Conservation (phyloP, 2,797 vertebrate genomes). For the Alfaro cultratus region DNA sequence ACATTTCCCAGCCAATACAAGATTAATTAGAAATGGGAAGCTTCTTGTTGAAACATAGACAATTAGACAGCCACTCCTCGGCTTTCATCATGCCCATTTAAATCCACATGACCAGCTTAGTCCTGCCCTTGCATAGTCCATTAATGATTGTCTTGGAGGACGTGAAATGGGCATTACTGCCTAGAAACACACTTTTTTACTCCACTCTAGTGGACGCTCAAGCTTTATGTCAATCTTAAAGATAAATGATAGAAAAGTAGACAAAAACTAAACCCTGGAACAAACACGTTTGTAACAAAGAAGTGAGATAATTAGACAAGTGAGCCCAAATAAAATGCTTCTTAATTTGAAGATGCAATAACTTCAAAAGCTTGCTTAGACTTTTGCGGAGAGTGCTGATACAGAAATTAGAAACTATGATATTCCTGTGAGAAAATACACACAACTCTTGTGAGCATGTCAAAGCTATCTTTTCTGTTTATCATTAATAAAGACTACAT, state of each 20-base stretch:
- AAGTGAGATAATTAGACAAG: neutral
- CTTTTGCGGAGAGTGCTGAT: neutral
- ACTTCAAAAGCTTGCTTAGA: constrained; percentile 1
- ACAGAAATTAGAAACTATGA: neutral
- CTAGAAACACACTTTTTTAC: constrained; percentile 47
- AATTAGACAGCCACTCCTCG: constrained; percentile 49
- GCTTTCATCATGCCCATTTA: constrained; percentile 41
- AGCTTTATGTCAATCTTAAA: constrained; percentile 34
- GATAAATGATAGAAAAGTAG: constrained; percentile 47
- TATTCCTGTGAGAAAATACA: neutral
- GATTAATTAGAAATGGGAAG: constrained; percentile 51
- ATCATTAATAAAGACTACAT: neutral
- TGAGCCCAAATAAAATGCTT: constrained; percentile 24
- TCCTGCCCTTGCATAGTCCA: constrained; percentile 36
- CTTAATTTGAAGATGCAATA: constrained; percentile 15
- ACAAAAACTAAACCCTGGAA: constrained; percentile 21
- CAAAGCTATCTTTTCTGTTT: neutral
- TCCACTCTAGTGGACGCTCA: constrained; percentile 41
- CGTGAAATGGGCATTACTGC: constrained; percentile 47
- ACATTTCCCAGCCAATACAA: constrained; percentile 39
- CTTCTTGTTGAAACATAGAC: constrained; percentile 45
- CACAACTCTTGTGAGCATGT: neutral
- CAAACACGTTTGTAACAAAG: neutral
- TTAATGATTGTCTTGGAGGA: constrained; percentile 59
- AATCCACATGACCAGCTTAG: constrained; percentile 49